These are phyloP conservation scores for Frankliniella intonsa DNA, from an alignment of 2,888 invertebrate genomes.

Conservation along the genomic window DNA sequence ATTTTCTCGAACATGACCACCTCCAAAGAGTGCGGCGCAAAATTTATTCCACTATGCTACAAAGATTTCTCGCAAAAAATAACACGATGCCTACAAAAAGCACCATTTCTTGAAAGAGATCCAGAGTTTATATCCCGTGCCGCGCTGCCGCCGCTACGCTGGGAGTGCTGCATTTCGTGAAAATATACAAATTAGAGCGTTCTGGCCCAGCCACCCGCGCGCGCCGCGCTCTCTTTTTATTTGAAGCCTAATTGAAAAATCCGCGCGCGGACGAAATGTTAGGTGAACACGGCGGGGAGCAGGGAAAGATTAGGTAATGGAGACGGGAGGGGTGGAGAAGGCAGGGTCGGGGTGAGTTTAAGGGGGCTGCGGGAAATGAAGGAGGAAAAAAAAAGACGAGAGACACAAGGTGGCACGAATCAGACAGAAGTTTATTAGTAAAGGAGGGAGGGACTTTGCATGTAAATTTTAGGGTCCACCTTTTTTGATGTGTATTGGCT, in stretches of 20 bases:
- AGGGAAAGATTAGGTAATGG: not conserved
- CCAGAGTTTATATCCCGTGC: too few relatives aligned
- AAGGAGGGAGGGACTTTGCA: not conserved
- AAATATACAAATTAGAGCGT: not conserved
- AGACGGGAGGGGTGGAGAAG: not conserved
- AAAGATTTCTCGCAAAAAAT: too few relatives aligned
- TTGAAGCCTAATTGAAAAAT: slow-evolving; percentile 9
- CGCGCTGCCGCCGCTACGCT: too few relatives aligned
- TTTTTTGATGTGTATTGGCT: too few relatives aligned
- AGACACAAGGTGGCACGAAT: slow-evolving; percentile 4
- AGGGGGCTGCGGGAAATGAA: not conserved
- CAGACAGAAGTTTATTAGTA: slow-evolving; percentile 5
- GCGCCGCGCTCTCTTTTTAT: slow-evolving; percentile 4
- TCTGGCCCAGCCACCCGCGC: not conserved
- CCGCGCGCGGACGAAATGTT: slow-evolving; percentile 1
- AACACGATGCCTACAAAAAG: too few relatives aligned
- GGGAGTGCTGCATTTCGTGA: not conserved
- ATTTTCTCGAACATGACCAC: slow-evolving; percentile 99
- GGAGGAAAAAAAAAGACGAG: not conserved
- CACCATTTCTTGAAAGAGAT: too few relatives aligned
- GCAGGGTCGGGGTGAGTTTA: not conserved
- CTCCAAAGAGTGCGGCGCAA: slow-evolving; percentile 80
- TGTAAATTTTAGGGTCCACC: too few relatives aligned
- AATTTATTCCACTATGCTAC: too few relatives aligned
- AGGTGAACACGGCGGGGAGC: not conserved